Conservation (phyloP, 2,113 vertebrate species). For the Clarias gariepinus region DNA sequence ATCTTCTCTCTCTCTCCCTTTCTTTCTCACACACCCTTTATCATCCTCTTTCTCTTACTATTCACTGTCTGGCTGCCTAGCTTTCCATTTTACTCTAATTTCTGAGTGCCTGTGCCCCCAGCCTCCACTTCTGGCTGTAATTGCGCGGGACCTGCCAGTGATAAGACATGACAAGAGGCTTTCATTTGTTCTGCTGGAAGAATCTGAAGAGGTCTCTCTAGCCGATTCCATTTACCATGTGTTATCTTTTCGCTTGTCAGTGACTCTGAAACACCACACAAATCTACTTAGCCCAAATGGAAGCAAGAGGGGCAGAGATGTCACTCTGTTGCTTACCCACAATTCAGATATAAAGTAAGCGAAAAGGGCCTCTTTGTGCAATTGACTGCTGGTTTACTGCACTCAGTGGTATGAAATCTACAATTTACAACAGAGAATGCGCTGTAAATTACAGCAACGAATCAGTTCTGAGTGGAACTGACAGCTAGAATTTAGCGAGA, state of each 20-base stretch:
- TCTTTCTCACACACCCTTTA: background rate
- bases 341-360: background rate
- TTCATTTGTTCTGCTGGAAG: slow-evolving; percentile 24
- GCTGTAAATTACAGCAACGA: background rate
- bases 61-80: background rate
- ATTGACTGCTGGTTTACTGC: background rate
- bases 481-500: background rate
- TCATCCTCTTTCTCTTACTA: background rate
- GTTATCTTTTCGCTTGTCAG: background rate
- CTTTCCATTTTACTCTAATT: slow-evolving; percentile 13
- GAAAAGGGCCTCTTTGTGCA: background rate
- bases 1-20: background rate
- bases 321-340: background rate
- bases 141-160: slow-evolving; percentile 23
- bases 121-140: slow-evolving; percentile 28
- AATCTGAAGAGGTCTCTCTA: background rate
- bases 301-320: background rate
- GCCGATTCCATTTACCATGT: background rate
- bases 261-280: background rate
- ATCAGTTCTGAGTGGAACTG: background rate
- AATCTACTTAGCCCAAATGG: background rate
- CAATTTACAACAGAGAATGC: background rate
- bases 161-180: slow-evolving; percentile 20
- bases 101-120: background rate
- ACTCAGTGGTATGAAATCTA: background rate